A percentile compares a stretch with the other conserved stretches of the same genome.
Evolutionary conservation across 2,797 vertebrate species (phyloP).

Genomic region (Melanotaenia trifasciata): DNA sequence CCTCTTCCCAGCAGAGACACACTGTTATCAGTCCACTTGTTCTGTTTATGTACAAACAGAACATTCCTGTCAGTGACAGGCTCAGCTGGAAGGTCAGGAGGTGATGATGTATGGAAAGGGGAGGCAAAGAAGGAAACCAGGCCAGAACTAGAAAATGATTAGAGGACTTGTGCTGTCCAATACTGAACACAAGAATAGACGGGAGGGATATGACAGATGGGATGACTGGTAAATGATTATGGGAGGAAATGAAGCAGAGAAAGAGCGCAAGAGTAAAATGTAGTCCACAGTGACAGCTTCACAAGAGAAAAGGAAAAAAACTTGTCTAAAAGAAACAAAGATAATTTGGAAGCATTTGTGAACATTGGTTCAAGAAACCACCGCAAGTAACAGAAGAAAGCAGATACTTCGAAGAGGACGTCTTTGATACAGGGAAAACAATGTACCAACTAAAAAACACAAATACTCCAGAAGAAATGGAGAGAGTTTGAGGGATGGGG

Average conservation of each 20-base stretch:
- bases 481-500: conserved; percentile 13
- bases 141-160: conserved; percentile 46
- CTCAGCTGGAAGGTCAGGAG: conserved; percentile 61
- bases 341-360: background rate
- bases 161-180: conserved; percentile 15
- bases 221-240: conserved; percentile 13
- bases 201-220: conserved; percentile 10
- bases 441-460: background rate
- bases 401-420: background rate
- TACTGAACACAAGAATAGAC: conserved; percentile 22
- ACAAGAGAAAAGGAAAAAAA: background rate
- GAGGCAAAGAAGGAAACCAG: conserved; percentile 27
- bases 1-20: conserved; percentile 48
- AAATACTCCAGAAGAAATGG: background rate
- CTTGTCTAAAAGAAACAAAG: background rate
- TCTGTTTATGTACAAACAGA: conserved; percentile 71
- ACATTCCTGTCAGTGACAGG: conserved; percentile 70
- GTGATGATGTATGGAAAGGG: conserved; percentile 7
- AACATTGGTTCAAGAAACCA: background rate
- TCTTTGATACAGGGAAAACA: background rate
- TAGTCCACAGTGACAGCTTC: background rate
- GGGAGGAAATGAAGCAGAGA: conserved; percentile 11
- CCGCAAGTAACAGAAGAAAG: background rate
- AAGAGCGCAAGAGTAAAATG: background rate
- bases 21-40: conserved; percentile 67